phyloP scores from a whole-genome alignment of 2,888 invertebrate genomes.

The Drosophila pseudotakahashii region DNA sequence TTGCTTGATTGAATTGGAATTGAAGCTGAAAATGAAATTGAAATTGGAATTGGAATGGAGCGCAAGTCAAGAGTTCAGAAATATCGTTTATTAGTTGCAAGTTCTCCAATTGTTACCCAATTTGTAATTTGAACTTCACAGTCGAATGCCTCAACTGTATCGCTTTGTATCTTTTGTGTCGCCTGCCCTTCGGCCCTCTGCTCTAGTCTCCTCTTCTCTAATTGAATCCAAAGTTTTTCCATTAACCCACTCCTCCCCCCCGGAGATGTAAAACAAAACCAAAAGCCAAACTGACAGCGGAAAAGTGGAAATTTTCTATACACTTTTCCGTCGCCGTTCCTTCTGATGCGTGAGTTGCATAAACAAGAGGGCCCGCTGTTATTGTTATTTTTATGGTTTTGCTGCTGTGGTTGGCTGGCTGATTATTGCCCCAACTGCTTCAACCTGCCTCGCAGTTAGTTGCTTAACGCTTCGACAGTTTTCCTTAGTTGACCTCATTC shows the following conservation, averaged over 20 bases:
- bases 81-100: conserved; percentile 40
- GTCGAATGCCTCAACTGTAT: conserved; percentile 33
- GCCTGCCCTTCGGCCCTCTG: conserved; percentile 37
- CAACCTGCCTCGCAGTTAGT: conserved; percentile 54
- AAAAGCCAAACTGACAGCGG: conserved; percentile 51
- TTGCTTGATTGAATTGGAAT: conserved; percentile 69
- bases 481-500: conserved; percentile 64
- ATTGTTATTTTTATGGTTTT: conserved; percentile 3
- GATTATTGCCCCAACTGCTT: conserved; percentile 44
- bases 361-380: conserved; percentile 52
- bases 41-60: conserved; percentile 1
- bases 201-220: conserved; percentile 30
- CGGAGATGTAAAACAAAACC: conserved; percentile 34
- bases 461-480: conserved; percentile 78
- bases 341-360: conserved; percentile 69
- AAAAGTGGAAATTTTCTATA: conserved; percentile 59
- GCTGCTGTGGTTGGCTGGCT: conserved; percentile 42
- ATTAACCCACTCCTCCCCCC: conserved; percentile 26
- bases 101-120: conserved; percentile 40
- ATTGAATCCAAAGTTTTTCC: conserved; percentile 49
- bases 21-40: conserved; percentile 22
- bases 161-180: conserved; percentile 7
- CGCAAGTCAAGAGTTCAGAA: conserved; percentile 40
- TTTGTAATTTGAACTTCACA: conserved; percentile 52
- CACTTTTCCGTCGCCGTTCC: conserved; percentile 63